These are phyloP conservation scores for Numenius phaeopus DNA, from an alignment of 2,797 vertebrate species.

Conservation along the genomic window DNA sequence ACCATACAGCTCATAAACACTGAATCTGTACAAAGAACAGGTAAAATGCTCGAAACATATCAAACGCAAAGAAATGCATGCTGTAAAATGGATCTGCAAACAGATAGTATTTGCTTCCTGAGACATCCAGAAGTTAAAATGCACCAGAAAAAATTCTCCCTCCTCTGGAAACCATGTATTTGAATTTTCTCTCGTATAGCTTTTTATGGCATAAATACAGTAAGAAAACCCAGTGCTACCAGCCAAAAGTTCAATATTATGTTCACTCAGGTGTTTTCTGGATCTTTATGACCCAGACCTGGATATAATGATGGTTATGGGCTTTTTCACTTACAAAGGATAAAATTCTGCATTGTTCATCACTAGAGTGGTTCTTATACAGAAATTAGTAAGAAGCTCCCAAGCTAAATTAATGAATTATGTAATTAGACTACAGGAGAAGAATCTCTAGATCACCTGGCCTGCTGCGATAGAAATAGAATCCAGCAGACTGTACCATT, in stretches of 20 bases:
- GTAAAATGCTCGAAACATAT: neutral
- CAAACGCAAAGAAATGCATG: neutral
- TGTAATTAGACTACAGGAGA: neutral
- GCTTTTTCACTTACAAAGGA: fast-evolving
- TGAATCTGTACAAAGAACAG: neutral
- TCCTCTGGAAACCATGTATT: fast-evolving
- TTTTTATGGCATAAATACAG: neutral
- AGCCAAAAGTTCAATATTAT: no score
- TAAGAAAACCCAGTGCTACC: no score
- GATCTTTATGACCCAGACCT: neutral
- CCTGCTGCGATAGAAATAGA: neutral
- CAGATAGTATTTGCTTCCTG: neutral
- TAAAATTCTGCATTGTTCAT: neutral
- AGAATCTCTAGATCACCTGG: neutral
- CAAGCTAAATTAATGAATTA: neutral
- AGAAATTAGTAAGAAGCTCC: neutral
- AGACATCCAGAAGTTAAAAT: neutral
- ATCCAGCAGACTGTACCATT: neutral
- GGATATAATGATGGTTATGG: neutral
- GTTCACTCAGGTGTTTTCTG: neutral
- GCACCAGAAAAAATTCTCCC: neutral
- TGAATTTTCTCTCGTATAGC: neutral
- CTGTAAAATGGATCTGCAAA: neutral
- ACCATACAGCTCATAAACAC: neutral
- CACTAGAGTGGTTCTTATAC: neutral